phyloP scores from a whole-genome alignment of 2,113 vertebrate species.

The Corydoras sp. region DNA sequence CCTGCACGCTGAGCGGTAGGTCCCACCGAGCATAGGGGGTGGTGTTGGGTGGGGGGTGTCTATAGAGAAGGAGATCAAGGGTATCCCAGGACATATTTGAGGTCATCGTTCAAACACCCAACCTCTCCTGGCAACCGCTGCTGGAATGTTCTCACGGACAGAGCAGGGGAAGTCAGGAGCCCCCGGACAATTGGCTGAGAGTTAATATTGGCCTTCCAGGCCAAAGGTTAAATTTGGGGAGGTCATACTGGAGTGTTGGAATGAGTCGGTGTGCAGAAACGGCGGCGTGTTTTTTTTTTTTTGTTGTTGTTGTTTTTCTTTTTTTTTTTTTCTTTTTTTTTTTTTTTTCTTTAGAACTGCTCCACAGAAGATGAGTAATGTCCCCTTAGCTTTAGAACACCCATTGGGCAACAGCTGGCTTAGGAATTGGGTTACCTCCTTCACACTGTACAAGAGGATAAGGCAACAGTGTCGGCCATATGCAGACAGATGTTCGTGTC shows the following conservation, averaged over 20 bases:
- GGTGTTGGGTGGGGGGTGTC: not conserved
- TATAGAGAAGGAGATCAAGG: constrained; percentile 46
- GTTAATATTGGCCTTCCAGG: constrained; percentile 60
- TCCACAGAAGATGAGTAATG: constrained; percentile 41
- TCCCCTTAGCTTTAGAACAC: constrained; percentile 39
- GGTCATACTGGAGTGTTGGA: constrained; percentile 50
- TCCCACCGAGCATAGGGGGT: constrained; percentile 41
- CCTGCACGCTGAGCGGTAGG: constrained; percentile 36
- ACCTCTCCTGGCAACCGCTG: constrained; percentile 47
- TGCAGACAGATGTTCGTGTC: constrained; percentile 44
- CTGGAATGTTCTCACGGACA: constrained; percentile 56
- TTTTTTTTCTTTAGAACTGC: constrained; percentile 38
- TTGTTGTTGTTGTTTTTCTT: too few relatives aligned
- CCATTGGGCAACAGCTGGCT: constrained; percentile 45
- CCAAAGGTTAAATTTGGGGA: constrained; percentile 53
- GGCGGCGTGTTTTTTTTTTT: constrained; percentile 30
- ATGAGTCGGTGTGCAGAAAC: constrained; percentile 43
- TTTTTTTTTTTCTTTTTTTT: constrained; percentile 20
- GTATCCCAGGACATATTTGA: constrained; percentile 49
- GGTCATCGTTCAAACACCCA: constrained; percentile 51
- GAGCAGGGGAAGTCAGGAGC: constrained; percentile 40
- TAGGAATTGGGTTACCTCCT: constrained; percentile 44
- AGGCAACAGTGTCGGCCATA: constrained; percentile 36
- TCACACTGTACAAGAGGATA: constrained; percentile 45
- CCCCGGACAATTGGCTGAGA: constrained; percentile 48